These are phyloP conservation scores for Idaea aversata DNA, from an alignment of 2,888 invertebrate species.

Conservation along the genomic window DNA sequence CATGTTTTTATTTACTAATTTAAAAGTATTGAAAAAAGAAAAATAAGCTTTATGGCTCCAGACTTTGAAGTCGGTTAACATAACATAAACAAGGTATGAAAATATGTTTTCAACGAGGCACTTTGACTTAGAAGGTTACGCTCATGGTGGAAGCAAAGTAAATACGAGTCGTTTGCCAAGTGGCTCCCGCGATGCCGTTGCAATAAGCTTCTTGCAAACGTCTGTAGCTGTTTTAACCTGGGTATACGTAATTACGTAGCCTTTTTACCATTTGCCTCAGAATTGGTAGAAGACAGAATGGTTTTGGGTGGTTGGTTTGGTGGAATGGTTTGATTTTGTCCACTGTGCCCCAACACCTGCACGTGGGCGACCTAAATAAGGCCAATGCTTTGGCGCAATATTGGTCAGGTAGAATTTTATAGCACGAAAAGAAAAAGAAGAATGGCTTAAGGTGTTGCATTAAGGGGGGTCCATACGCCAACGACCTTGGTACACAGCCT, in stretches of 20 bases:
- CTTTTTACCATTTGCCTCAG: slow-evolving; percentile 17
- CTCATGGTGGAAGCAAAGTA: slow-evolving; percentile 13
- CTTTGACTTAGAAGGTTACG: slow-evolving; percentile 8
- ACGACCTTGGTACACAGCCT: too few relatives aligned
- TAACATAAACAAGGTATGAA: slow-evolving; percentile 10
- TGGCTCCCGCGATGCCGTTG: slow-evolving; percentile 14
- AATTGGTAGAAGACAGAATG: slow-evolving; percentile 2
- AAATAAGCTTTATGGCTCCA: neutral
- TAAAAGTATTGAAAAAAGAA: too few relatives aligned
- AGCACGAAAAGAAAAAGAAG: too few relatives aligned
- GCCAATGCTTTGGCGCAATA: too few relatives aligned
- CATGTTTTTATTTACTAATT: too few relatives aligned
- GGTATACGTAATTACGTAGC: slow-evolving; percentile 40
- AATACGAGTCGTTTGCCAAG: slow-evolving; percentile 5
- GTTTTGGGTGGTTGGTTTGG: neutral
- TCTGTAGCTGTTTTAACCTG: slow-evolving; percentile 35
- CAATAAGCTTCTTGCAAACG: slow-evolving; percentile 33
- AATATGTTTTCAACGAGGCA: neutral
- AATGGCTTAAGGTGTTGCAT: too few relatives aligned
- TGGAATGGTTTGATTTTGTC: too few relatives aligned
- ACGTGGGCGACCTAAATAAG: too few relatives aligned
- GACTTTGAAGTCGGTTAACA: neutral
- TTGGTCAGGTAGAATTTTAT: too few relatives aligned
- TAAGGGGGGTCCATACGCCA: too few relatives aligned
- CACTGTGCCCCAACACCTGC: too few relatives aligned